phyloP scores from a whole-genome alignment of 53 echinoderm and acorn worm species.

The Holothuria leucospilota region DNA sequence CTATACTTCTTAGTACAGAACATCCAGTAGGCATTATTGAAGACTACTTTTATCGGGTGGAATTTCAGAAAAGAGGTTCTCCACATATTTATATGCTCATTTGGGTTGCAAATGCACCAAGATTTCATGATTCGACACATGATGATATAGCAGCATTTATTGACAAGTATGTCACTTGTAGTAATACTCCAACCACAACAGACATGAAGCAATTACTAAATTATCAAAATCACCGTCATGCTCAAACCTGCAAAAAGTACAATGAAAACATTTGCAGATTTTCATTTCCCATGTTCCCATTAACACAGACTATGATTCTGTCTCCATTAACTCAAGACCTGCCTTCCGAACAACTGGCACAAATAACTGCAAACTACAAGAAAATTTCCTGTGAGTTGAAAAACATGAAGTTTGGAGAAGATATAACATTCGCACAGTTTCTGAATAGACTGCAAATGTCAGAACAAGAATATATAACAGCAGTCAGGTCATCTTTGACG shows the following conservation, averaged over 20 bases:
- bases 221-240: slow-evolving; percentile 54
- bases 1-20: slow-evolving; percentile 22
- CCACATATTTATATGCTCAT: slow-evolving; percentile 54
- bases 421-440: slow-evolving; percentile 43
- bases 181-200: neutral
- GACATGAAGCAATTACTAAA: slow-evolving; percentile 17
- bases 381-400: neutral
- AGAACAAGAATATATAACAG: neutral
- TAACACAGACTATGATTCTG: too few species aligned
- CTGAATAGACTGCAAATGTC: slow-evolving; percentile 6
- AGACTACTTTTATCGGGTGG: slow-evolving; percentile 56
- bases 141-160: slow-evolving; percentile 21
- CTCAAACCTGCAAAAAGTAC: slow-evolving; percentile 52
- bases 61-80: slow-evolving; percentile 68
- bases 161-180: slow-evolving; percentile 47
- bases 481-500: slow-evolving; percentile 5
- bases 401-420: slow-evolving; percentile 19
- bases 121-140: slow-evolving; percentile 2
- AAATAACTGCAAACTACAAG: slow-evolving; percentile 19
- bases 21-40: slow-evolving; percentile 42
- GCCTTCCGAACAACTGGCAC: neutral
- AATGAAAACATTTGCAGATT: slow-evolving; percentile 37
- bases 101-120: slow-evolving; percentile 61
- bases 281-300: slow-evolving; percentile 35
- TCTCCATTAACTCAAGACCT: neutral